Evolutionary conservation across 2,113 vertebrate species (phyloP).

Genomic region (Pygoscelis adeliae): DNA sequence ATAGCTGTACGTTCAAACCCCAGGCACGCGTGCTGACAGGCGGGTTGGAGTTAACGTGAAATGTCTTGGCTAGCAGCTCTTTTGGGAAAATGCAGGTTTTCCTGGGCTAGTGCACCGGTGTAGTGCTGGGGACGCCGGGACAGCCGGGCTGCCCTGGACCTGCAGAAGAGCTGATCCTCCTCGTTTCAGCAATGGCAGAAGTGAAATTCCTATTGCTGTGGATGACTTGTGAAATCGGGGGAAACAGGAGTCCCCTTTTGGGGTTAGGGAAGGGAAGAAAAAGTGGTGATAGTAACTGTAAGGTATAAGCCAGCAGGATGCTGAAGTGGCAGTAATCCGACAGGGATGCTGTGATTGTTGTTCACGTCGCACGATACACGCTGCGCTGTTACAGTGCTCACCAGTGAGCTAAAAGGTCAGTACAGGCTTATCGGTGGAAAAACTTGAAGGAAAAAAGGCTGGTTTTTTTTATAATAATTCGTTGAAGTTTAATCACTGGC

Average conservation of each 20-base stretch:
- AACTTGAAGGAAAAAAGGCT: slow-evolving; percentile 60
- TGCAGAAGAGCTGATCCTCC: not conserved
- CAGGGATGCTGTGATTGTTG: not conserved
- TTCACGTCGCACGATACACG: fast-evolving
- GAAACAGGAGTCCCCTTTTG: not conserved
- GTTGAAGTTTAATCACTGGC: not conserved
- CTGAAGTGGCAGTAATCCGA: not conserved
- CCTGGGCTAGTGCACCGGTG: not conserved
- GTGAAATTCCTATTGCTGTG: not conserved
- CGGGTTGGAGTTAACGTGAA: fast-evolving
- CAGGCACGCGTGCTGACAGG: not conserved
- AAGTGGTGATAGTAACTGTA: not conserved
- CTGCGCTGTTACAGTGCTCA: not conserved
- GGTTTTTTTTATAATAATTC: not conserved
- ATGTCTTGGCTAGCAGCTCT: not conserved
- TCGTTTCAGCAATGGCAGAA: not conserved
- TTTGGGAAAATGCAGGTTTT: not conserved
- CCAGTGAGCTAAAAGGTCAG: not conserved
- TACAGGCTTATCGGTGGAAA: slow-evolving; percentile 10
- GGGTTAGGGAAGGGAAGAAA: not conserved
- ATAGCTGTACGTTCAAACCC: not conserved
- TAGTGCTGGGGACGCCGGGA: not conserved
- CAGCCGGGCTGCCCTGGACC: not conserved
- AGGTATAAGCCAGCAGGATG: not conserved
- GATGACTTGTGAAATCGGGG: not conserved